Base-by-base conservation (phyloP, 2,113 vertebrate species). In the Grus americana region DNA sequence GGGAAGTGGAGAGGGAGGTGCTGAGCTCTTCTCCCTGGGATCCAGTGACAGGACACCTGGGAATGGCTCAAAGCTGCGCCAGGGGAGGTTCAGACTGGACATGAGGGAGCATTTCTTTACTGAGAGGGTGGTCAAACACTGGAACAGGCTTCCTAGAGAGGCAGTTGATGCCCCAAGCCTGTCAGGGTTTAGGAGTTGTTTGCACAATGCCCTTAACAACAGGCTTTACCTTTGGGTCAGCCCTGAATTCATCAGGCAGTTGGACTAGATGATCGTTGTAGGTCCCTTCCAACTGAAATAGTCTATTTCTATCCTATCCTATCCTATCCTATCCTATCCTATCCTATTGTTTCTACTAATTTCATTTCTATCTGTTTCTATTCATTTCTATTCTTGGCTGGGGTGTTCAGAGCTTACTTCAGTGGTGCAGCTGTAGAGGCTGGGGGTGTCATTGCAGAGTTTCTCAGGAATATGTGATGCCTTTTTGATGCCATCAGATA, bases 331-430 rank as follows among this genome's bases (percentile, higher is more conserved):
- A 38, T 38, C 38, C 38, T 38, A 38, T 38, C 23, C 21, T 23
- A 6, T 59, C 15, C 21, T 59, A 5, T 38, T 38, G 38, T 44
- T 15, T 44, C 42, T 12, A 44, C 14, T 44, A 54, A 54, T 54
- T 54, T 15, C 26, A 54, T 54, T 54, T 54, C 52, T 54, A 27
- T 54, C 4, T 54, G 26, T 54, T 16, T 54, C 52, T 54, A 16
- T 47, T 47, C 6, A 47, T 54, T 54, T 54, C 13, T 44, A 15
- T 67, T 67, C 26, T 47, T 62, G 40, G 4, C 17, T 62, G 34
- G 5, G 4, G 1, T 0, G 0, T 27, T 9, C 38, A 40, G 18
- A 92, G 4, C 2, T 0, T n/a, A 36, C 12, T 29, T 63, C 40
- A 6, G 0, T 14, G 8, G 29, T 59, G 49, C 23, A 21, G 15